phyloP scores from a whole-genome alignment of 2,888 invertebrate species.

The Tenodera sinensis region DNA sequence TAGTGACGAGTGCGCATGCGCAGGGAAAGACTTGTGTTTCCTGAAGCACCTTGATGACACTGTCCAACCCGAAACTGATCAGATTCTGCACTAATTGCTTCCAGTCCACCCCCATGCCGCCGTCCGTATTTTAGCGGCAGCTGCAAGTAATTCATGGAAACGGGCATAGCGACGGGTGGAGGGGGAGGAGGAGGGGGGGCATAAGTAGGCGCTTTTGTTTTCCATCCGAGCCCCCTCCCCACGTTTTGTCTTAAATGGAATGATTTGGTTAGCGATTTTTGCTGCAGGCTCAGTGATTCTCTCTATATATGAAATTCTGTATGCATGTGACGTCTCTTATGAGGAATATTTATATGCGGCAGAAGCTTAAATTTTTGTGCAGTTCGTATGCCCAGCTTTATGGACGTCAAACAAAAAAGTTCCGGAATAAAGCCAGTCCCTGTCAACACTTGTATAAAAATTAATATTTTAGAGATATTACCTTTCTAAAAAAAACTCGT shows the following conservation, averaged over 20 bases:
- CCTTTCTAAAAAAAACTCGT: too few relatives aligned
- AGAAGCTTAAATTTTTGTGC: neutral
- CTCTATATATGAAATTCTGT: neutral
- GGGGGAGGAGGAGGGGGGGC: too few relatives aligned
- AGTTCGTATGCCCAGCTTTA: neutral
- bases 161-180: neutral
- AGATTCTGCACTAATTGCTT: neutral
- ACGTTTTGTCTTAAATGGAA: neutral
- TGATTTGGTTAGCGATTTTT: neutral
- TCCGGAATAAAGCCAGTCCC: neutral
- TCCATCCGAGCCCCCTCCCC: neutral
- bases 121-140: neutral
- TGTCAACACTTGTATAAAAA: neutral
- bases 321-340: neutral
- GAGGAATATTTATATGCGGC: neutral
- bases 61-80: neutral
- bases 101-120: neutral
- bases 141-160: neutral
- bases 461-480: neutral
- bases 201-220: neutral
- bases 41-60: neutral
- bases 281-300: neutral
- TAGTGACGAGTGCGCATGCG: neutral
- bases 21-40: neutral
- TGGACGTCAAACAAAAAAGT: neutral